A percentile compares a stretch with the other conserved stretches of the same genome.
Evolutionary conservation across 2,797 vertebrate species (phyloP).

Genomic region (Anguilla obscura): DNA sequence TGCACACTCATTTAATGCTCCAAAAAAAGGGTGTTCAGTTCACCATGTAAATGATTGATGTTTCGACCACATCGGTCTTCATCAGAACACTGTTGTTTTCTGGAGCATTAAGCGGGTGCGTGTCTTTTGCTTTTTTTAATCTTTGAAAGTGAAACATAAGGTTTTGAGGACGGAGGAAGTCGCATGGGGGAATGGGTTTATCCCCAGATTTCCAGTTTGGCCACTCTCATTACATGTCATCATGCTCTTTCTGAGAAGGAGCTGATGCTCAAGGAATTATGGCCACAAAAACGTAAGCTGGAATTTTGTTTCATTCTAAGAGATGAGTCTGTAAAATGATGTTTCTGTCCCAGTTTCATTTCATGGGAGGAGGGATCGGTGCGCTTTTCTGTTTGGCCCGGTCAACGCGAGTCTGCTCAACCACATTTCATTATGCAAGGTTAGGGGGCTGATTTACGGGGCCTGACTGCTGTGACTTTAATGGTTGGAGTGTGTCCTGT

Average conservation of each 20-base stretch:
- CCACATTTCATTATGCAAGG: neutral
- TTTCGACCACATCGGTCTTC: too few relatives aligned
- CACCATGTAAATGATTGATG: too few relatives aligned
- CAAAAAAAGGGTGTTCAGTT: too few relatives aligned
- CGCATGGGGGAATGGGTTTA: neutral
- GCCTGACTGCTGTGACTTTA: neutral
- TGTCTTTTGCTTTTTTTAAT: too few relatives aligned
- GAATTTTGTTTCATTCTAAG: neutral
- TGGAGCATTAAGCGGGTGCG: too few relatives aligned
- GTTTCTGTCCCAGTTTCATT: neutral
- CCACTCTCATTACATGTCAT: neutral
- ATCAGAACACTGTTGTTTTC: too few relatives aligned
- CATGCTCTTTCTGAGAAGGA: neutral
- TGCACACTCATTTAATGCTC: too few relatives aligned
- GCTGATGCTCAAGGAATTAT: neutral
- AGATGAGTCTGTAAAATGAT: neutral
- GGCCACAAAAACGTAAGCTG: neutral
- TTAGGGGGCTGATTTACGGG: neutral
- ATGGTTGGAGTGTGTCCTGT: conserved; percentile 9
- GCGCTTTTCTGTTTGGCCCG: neutral
- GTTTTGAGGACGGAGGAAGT: neutral
- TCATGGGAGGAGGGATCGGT: neutral
- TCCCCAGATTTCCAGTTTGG: neutral
- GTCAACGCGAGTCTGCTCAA: neutral
- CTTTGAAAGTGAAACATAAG: neutral